Evolutionary conservation across 2,888 invertebrate genomes (phyloP).

Genomic region (Orgyia antiqua): DNA sequence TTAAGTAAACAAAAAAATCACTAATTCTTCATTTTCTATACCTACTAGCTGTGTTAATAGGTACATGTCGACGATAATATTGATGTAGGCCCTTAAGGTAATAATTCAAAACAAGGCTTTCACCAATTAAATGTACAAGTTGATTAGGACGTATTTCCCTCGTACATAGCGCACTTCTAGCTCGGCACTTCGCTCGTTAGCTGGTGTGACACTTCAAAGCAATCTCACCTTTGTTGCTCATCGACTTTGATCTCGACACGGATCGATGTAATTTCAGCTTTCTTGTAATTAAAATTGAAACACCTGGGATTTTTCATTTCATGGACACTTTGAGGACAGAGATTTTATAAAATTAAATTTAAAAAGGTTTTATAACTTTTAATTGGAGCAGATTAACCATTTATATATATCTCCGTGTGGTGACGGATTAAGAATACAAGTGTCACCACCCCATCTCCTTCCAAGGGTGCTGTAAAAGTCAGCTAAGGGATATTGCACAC

Average conservation of each 20-base stretch:
- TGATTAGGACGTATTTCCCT: conserved; percentile 39
- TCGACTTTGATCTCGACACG: conserved; percentile 54
- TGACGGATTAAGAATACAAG: no score
- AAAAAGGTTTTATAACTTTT: neutral
- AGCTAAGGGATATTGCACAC: no score
- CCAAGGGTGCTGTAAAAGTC: no score
- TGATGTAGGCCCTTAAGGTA: no score
- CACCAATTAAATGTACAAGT: conserved; percentile 41
- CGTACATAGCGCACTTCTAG: conserved; percentile 17
- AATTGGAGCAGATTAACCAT: neutral
- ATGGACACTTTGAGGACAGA: conserved; percentile 10
- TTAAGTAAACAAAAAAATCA: no score
- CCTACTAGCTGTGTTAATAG: no score
- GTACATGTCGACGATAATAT: no score
- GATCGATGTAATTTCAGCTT: conserved; percentile 52
- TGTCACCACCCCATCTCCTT: no score
- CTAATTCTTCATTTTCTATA: no score
- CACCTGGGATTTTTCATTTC: conserved; percentile 36
- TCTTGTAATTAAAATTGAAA: conserved; percentile 56
- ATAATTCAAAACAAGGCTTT: conserved; percentile 30
- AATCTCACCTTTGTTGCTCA: conserved; percentile 54
- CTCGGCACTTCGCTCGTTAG: conserved; percentile 37
- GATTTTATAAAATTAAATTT: conserved; percentile 9
- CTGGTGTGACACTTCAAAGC: conserved; percentile 47
- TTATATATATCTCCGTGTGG: no score